Evolutionary conservation across 2,797 vertebrate species (phyloP).

Genomic region (Sebastes iracundus): DNA sequence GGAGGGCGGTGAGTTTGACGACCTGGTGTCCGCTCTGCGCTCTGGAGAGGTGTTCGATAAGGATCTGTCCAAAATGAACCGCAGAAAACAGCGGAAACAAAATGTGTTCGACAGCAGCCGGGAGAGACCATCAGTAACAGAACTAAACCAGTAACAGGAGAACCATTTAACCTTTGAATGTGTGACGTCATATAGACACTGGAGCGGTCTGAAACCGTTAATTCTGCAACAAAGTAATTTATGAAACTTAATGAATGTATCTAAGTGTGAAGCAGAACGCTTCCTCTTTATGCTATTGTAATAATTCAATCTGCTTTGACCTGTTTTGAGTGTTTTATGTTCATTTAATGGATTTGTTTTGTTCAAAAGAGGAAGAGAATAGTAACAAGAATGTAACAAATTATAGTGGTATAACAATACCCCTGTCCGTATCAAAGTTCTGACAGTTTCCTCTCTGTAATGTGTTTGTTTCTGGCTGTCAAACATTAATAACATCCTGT

Average conservation of each 20-base stretch:
- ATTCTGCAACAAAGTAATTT: background rate
- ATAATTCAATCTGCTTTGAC: too few relatives aligned
- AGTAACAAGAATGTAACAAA: background rate
- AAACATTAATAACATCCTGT: background rate
- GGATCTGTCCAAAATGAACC: slow-evolving; percentile 78
- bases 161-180: background rate
- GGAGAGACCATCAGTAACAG: slow-evolving; percentile 38
- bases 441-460: background rate
- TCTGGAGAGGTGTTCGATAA: slow-evolving; percentile 91
- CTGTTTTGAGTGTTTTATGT: background rate
- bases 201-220: background rate
- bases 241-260: background rate
- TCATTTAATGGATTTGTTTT: background rate
- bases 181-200: background rate
- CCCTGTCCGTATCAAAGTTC: background rate
- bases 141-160: slow-evolving; percentile 18
- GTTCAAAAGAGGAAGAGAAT: background rate
- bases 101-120: slow-evolving; percentile 14
- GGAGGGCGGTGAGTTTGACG: slow-evolving; percentile 65
- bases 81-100: slow-evolving; percentile 35
- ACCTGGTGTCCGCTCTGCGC: slow-evolving; percentile 88
- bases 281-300: too few relatives aligned
- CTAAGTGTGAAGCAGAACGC: background rate
- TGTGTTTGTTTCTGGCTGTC: background rate
- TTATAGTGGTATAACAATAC: background rate